Percentiles rank a stretch among this genome's conserved stretches.
Evolutionary conservation across 2,888 invertebrate species (phyloP).

Genomic region (Dryocosmus kuriphilus): DNA sequence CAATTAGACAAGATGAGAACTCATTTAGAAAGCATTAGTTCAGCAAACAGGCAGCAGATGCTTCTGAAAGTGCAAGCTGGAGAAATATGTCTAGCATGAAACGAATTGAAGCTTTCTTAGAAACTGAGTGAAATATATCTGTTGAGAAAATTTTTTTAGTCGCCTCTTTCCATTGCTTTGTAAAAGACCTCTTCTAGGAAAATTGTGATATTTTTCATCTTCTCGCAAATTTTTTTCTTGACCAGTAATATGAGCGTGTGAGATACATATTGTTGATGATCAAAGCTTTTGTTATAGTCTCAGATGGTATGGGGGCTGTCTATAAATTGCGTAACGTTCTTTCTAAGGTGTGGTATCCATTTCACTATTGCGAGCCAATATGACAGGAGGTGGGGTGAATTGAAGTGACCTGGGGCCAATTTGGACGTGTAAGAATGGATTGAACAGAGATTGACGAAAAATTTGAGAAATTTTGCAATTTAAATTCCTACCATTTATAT

Average conservation of each 20-base stretch:
- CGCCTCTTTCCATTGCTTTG: constrained; percentile 11
- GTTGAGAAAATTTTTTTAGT: neutral
- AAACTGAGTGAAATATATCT: constrained; percentile 1
- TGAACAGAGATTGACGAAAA: neutral
- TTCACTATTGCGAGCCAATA: constrained; percentile 16
- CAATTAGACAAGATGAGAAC: constrained; percentile 27
- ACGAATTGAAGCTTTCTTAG: constrained; percentile 26
- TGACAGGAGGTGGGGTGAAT: constrained; percentile 21
- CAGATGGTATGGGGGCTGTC: neutral
- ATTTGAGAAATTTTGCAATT: neutral
- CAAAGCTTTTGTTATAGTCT: constrained; percentile 6
- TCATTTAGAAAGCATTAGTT: constrained; percentile 34
- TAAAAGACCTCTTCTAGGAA: neutral
- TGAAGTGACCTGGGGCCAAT: neutral
- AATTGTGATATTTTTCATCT: constrained; percentile 18
- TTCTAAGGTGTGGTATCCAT: constrained; percentile 2
- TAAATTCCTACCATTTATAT: neutral
- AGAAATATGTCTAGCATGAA: constrained; percentile 28
- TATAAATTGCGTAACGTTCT: constrained; percentile 10
- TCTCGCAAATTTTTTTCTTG: neutral
- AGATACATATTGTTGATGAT: constrained; percentile 24
- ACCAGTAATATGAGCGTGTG: neutral
- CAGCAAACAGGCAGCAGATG: constrained; percentile 19
- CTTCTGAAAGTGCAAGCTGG: constrained; percentile 14
- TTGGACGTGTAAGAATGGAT: neutral